Evolutionary conservation across 2,113 vertebrate species (phyloP).

Genomic region (Ceratotherium simum): DNA sequence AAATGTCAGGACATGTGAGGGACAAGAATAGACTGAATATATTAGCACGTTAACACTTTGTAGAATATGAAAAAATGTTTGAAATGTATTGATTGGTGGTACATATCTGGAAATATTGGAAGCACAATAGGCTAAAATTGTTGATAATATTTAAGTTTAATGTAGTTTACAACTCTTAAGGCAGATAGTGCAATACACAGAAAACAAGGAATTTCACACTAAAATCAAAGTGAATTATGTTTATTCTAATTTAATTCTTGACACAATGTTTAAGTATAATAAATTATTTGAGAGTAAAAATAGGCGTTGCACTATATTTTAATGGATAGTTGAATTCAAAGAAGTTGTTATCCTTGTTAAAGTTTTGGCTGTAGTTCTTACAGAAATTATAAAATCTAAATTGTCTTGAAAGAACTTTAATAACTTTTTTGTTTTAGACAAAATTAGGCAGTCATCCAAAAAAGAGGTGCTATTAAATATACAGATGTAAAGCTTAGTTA

Average conservation of each 20-base stretch:
- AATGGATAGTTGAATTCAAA: background rate
- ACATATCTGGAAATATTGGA: background rate
- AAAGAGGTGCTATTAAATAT: background rate
- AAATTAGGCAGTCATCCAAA: background rate
- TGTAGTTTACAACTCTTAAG: background rate
- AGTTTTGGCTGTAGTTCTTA: slow-evolving; percentile 48
- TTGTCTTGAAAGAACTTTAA: slow-evolving; percentile 4
- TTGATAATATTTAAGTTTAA: background rate
- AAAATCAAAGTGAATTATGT: slow-evolving; percentile 63
- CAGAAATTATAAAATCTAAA: slow-evolving; percentile 29
- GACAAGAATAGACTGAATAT: background rate
- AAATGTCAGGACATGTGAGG: slow-evolving; percentile 18
- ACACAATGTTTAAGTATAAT: background rate
- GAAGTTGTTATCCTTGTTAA: background rate
- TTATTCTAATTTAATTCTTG: slow-evolving; percentile 53
- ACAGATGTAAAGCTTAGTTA: background rate
- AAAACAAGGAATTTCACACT: slow-evolving; percentile 55
- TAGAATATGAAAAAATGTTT: background rate
- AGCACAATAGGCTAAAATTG: background rate
- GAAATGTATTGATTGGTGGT: slow-evolving; percentile 19
- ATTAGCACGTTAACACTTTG: slow-evolving; percentile 1
- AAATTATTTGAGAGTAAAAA: slow-evolving; percentile 55
- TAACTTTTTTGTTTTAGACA: background rate
- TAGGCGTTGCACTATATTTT: background rate
- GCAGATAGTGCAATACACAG: background rate